Percentiles rank a stretch among this genome's conserved stretches.
These are phyloP conservation scores for Eulacestoma nigropectus DNA, from an alignment of 2,113 vertebrate species.

Conservation along the genomic window DNA sequence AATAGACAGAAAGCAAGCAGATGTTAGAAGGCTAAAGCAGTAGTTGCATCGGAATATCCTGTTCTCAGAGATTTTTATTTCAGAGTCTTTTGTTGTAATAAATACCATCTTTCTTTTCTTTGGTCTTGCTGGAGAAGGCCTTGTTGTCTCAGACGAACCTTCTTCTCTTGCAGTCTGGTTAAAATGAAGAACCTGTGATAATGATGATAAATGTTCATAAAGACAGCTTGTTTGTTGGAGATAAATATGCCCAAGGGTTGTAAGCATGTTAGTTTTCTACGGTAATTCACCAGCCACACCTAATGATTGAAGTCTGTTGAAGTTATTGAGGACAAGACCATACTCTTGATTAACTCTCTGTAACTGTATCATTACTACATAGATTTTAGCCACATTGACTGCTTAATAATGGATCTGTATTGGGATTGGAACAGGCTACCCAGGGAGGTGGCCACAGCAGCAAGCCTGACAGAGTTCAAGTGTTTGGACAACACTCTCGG, in stretches of 20 bases:
- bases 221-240: background rate
- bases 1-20: background rate
- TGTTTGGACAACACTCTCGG: background rate
- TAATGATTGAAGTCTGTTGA: background rate
- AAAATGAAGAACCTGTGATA: slow-evolving; percentile 57
- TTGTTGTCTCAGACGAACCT: background rate
- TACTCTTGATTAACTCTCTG: background rate
- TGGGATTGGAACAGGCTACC: background rate
- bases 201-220: background rate
- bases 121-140: background rate
- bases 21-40: background rate
- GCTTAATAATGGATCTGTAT: background rate
- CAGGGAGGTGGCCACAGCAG: background rate
- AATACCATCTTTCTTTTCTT: slow-evolving; percentile 21
- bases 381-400: background rate
- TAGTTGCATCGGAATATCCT: background rate
- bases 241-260: background rate
- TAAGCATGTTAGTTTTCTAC: background rate
- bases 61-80: background rate
- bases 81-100: background rate
- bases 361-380: background rate
- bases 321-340: background rate
- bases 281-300: background rate
- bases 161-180: background rate
- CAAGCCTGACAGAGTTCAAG: background rate